A percentile compares a stretch with the other conserved stretches of the same genome.
Evolutionary conservation across 2,888 invertebrate species (phyloP).

Genomic region (Cephus rjabovi): DNA sequence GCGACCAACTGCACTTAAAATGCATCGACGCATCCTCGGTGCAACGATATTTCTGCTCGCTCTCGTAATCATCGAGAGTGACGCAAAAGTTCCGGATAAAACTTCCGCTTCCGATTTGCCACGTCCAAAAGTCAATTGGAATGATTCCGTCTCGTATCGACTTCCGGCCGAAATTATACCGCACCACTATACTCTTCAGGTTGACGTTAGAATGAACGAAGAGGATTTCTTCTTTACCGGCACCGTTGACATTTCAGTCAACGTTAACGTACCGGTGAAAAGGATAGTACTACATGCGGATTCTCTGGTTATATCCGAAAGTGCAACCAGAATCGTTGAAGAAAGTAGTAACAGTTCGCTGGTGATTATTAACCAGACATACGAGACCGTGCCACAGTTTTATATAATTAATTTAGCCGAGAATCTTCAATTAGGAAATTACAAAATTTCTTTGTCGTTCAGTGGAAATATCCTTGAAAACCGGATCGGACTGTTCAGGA

Average conservation of each 20-base stretch:
- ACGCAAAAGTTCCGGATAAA: neutral
- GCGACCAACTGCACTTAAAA: neutral
- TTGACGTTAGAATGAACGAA: slow-evolving; percentile 35
- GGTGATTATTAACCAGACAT: slow-evolving; percentile 31
- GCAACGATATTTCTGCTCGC: neutral
- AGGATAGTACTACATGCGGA: slow-evolving; percentile 69
- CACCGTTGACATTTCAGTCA: slow-evolving; percentile 67
- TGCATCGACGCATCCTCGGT: neutral
- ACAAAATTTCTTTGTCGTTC: slow-evolving; percentile 70
- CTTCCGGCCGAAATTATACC: slow-evolving; percentile 71
- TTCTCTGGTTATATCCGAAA: slow-evolving; percentile 53
- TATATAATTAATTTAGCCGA: slow-evolving; percentile 28
- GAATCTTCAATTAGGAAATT: slow-evolving; percentile 47
- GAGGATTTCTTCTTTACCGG: slow-evolving; percentile 60
- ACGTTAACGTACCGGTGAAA: slow-evolving; percentile 53
- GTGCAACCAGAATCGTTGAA: slow-evolving; percentile 18
- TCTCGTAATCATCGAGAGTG: neutral
- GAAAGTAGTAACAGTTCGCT: slow-evolving; percentile 8
- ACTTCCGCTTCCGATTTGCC: neutral
- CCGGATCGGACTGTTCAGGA: slow-evolving; percentile 74
- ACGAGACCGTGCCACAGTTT: slow-evolving; percentile 45
- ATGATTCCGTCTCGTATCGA: slow-evolving; percentile 59
- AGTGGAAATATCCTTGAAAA: slow-evolving; percentile 70
- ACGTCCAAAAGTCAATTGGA: neutral
- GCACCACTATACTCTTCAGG: slow-evolving; percentile 68